These are phyloP conservation scores for Alloplasta piceator DNA, from an alignment of 2,888 invertebrate genomes.

Conservation along the genomic window DNA sequence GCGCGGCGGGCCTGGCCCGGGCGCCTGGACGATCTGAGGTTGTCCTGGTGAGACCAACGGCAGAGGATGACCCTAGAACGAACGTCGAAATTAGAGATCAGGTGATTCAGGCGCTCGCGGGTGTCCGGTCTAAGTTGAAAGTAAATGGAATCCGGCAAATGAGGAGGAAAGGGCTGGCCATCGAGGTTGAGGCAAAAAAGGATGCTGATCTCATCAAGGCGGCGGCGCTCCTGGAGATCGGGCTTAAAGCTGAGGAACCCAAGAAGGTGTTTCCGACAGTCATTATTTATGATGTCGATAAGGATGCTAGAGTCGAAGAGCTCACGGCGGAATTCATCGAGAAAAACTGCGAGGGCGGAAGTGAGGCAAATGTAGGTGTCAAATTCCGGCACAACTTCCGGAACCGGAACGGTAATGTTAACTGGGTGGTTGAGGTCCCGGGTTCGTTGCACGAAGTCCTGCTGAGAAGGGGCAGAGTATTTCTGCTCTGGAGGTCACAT, in stretches of 20 bases:
- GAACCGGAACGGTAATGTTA: background rate
- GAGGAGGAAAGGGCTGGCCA: background rate
- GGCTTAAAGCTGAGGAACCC: background rate
- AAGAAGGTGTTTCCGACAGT: background rate
- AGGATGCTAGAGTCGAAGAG: no score
- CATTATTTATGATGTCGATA: conserved; percentile 1
- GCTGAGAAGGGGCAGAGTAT: background rate
- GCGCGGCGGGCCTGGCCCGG: no score
- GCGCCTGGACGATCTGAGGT: background rate
- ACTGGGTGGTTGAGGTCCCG: conserved; percentile 5
- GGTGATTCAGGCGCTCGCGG: background rate
- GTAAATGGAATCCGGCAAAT: background rate
- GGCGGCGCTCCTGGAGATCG: background rate
- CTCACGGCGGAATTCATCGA: background rate
- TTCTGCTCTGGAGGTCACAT: background rate
- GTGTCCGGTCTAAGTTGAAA: background rate
- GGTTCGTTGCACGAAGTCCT: background rate
- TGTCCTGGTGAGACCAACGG: background rate
- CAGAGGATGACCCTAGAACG: background rate
- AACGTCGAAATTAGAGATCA: background rate
- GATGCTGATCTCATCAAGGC: background rate
- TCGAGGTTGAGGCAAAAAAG: background rate
- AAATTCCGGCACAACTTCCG: background rate
- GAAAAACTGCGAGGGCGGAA: background rate
- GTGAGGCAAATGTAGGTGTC: background rate